Conservation (phyloP, 1,140 invertebrate genomes). For the Hycleus phaleratus region DNA sequence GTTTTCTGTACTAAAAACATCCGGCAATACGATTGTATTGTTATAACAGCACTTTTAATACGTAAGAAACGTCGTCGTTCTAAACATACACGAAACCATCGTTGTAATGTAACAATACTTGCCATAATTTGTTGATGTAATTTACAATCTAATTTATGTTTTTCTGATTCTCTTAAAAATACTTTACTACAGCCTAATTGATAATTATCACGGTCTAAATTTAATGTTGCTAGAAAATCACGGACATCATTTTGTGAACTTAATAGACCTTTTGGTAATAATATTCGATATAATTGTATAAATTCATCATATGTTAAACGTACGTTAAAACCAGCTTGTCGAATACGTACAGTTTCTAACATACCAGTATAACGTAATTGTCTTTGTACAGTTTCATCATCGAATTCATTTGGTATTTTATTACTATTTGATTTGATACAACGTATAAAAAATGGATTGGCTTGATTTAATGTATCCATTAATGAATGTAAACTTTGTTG, state of each 20-base stretch:
- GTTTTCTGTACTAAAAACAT: slow-evolving; percentile 51
- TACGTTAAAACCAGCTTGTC: slow-evolving; percentile 93
- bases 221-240: slow-evolving; percentile 69
- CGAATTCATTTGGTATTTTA: slow-evolving; percentile 86
- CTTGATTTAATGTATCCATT: slow-evolving; percentile 90
- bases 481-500: slow-evolving; percentile 83
- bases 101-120: slow-evolving; percentile 83
- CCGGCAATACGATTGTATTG: slow-evolving; percentile 70
- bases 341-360: slow-evolving; percentile 91
- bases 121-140: slow-evolving; percentile 91
- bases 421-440: slow-evolving; percentile 94
- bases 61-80: slow-evolving; percentile 70
- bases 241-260: slow-evolving; percentile 74
- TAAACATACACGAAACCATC: slow-evolving; percentile 80
- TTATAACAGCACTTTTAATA: slow-evolving; percentile 62
- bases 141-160: slow-evolving; percentile 82
- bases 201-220: slow-evolving; percentile 82
- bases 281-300: slow-evolving; percentile 83
- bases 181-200: slow-evolving; percentile 86
- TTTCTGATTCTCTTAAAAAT: slow-evolving; percentile 90
- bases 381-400: slow-evolving; percentile 88
- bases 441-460: slow-evolving; percentile 94
- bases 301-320: slow-evolving; percentile 90
- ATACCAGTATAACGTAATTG: slow-evolving; percentile 86
- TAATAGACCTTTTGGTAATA: slow-evolving; percentile 78